A percentile compares a stretch with the other conserved stretches of the same genome.
These are phyloP conservation scores for Chrysochloris asiatica DNA, from an alignment of 2,113 vertebrate genomes.

Conservation along the genomic window DNA sequence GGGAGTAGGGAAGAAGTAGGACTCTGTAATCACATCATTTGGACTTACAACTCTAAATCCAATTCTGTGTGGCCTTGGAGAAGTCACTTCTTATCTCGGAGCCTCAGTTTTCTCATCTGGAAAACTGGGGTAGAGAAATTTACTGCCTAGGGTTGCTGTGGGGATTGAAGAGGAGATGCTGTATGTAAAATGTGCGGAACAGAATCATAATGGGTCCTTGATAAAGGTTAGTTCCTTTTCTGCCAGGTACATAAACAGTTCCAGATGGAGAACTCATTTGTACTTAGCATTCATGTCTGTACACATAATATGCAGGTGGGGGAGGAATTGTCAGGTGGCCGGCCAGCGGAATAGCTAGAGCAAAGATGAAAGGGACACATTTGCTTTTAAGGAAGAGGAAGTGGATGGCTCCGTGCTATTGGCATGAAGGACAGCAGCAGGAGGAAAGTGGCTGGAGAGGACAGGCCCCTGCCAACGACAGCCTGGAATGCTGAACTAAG, in stretches of 20 bases:
- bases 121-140: slow-evolving; percentile 44
- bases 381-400: not conserved
- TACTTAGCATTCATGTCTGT: slow-evolving; percentile 10
- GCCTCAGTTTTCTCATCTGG: slow-evolving; percentile 48
- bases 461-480: not conserved
- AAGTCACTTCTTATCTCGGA: not conserved
- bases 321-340: slow-evolving; percentile 54
- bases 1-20: not conserved
- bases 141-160: not conserved
- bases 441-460: not conserved
- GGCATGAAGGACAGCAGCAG: not conserved
- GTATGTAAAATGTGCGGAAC: not conserved
- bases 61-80: not conserved
- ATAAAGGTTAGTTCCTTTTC: slow-evolving; percentile 66
- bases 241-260: slow-evolving; percentile 74
- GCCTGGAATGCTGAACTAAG: too few relatives aligned
- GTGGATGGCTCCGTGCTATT: not conserved
- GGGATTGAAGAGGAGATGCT: slow-evolving; percentile 36
- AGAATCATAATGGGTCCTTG: not conserved
- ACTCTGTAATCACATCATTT: not conserved
- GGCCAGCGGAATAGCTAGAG: not conserved
- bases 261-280: slow-evolving; percentile 71
- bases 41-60: not conserved
- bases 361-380: not conserved
- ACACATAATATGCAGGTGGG: slow-evolving; percentile 71